Percentiles rank a stretch among this genome's conserved stretches.
These are phyloP conservation scores for Bubo bubo DNA, from an alignment of 2,113 vertebrate species.

Conservation along the genomic window DNA sequence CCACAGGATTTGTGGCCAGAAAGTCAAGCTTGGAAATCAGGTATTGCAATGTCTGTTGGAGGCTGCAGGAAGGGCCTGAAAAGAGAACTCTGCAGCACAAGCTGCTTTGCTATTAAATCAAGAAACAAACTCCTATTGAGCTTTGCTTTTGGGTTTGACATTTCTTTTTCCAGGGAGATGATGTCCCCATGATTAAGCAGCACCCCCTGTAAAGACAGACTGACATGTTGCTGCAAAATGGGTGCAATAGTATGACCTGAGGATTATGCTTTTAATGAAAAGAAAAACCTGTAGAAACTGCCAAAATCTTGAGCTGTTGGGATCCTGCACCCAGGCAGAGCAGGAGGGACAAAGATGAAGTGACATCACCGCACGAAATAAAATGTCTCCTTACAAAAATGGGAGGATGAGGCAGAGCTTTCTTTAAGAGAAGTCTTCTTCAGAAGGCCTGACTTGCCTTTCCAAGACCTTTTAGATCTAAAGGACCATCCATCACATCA, in stretches of 20 bases:
- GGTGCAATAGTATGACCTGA: neutral
- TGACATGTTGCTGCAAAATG: rapidly evolving
- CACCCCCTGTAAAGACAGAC: neutral
- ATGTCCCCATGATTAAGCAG: neutral
- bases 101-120: neutral
- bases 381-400: neutral
- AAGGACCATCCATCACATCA: neutral
- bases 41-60: neutral
- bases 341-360: neutral
- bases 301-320: neutral
- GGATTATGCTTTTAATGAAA: neutral
- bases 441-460: neutral
- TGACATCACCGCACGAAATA: neutral
- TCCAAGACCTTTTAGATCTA: neutral
- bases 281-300: neutral
- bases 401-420: neutral
- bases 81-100: neutral
- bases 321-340: neutral
- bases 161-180: neutral
- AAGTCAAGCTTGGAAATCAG: no score
- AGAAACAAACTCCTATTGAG: neutral
- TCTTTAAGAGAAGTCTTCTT: neutral
- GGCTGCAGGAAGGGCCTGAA: neutral
- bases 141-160: neutral
- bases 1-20: neutral